Percentiles rank a stretch among this genome's conserved stretches.
phyloP scores from a whole-genome alignment of 2,113 vertebrate genomes.

The Pangasianodon hypophthalmus region DNA sequence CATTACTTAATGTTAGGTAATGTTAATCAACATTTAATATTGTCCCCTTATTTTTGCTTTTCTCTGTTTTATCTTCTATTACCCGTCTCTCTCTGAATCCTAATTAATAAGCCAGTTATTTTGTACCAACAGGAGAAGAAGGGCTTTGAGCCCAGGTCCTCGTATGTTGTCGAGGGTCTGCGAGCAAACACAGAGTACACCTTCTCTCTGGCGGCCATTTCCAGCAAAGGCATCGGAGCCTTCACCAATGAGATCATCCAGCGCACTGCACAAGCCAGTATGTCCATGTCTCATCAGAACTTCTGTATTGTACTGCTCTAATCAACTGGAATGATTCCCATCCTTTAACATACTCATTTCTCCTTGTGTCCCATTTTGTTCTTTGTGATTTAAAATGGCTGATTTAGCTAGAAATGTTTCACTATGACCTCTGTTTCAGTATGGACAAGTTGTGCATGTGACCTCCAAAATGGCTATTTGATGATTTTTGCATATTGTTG shows the following conservation, averaged over 20 bases:
- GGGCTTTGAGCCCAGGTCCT: constrained; percentile 85
- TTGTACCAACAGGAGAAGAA: constrained; percentile 77
- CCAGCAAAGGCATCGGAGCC: constrained; percentile 90
- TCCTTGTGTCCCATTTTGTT: constrained; percentile 32
- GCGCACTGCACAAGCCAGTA: constrained; percentile 98
- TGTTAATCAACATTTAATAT: background rate
- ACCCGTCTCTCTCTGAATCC: background rate
- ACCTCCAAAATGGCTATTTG: background rate
- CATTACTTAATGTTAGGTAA: background rate
- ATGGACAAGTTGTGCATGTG: background rate
- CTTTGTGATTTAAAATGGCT: background rate
- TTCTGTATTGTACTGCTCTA: constrained; percentile 9
- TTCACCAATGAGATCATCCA: constrained; percentile 92
- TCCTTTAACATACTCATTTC: constrained; percentile 21
- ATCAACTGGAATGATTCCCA: constrained; percentile 13
- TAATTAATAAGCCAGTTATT: background rate
- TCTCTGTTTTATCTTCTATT: background rate
- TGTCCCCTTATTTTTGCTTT: background rate
- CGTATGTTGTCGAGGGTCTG: constrained; percentile 86
- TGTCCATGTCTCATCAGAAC: constrained; percentile 63
- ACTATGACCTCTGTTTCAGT: background rate
- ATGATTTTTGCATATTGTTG: constrained; percentile 9
- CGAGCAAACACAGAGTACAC: constrained; percentile 95
- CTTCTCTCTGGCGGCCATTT: constrained; percentile 94
- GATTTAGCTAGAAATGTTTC: background rate